Conservation (phyloP, 2,113 vertebrate species). For the Menura novaehollandiae region DNA sequence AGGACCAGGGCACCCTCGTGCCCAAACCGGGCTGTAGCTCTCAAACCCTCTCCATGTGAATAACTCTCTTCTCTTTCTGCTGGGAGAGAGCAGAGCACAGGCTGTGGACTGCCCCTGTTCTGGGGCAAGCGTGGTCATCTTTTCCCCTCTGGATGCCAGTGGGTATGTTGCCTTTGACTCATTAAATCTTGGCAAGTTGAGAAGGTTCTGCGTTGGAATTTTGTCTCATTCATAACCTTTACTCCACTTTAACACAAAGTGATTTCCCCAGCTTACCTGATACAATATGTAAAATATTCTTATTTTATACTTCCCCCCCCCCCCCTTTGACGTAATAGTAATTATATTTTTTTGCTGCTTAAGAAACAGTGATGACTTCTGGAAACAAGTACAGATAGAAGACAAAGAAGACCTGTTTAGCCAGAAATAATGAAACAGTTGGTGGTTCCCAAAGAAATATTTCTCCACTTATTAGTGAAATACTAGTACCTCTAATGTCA, state of each 20-base stretch:
- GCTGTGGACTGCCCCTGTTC: fast-evolving
- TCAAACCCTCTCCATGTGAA: neutral
- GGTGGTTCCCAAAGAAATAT: neutral
- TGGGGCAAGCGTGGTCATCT: fast-evolving
- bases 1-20: fast-evolving
- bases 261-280: neutral
- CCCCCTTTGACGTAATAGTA: neutral
- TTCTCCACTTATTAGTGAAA: neutral
- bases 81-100: neutral
- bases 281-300: neutral
- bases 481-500: neutral
- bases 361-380: neutral
- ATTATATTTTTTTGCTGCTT: neutral
- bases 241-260: neutral
- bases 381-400: neutral
- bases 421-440: neutral
- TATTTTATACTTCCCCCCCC: neutral
- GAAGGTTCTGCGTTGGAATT: neutral
- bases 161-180: neutral
- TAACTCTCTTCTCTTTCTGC: fast-evolving
- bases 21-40: neutral
- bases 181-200: neutral
- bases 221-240: neutral
- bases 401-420: neutral
- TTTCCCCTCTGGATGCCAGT: neutral